Evolutionary conservation across 2,888 invertebrate genomes (phyloP), one percentile per base, ranked within the genome.

Genomic region (Aethes cnicana): DNA sequence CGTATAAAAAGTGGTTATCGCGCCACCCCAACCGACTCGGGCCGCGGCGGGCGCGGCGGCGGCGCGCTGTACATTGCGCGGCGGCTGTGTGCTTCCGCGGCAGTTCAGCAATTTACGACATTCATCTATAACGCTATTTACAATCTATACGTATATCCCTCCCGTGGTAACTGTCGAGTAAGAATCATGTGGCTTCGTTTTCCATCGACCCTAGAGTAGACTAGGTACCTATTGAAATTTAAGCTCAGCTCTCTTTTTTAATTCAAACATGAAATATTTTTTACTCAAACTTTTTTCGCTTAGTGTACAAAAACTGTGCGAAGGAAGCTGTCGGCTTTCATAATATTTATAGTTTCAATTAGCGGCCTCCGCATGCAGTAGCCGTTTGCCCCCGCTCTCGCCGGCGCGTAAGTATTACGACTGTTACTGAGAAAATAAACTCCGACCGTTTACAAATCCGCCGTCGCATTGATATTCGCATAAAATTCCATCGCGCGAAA

Each of bases 1-100:
- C 83, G 85, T 84, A 86, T 84, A 86, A 88, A 88, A 86, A 85
- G 84, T 78, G 84, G 87, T 87, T 88, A 87, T 87, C 87, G 78
- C 76, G 67, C 61, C 57, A 68, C 66, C 68, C 69, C 58, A 69
- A 66, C 64, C 56, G 53, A 9, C 41, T 18, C 49, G 21, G 44
- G 44, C 47, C 54, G 39, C 37, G 52, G 57, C 26, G 20, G 47
- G 23, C 25, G 47, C 11, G 26, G 30, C 37, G 43, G 23, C 36
- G 18, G 32, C 32, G 20, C 44, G 14, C 52, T 25, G 20, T 52
- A 52, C 52, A 52, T 32, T 33, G 11, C 32, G 11, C 37, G 16
- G 9, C 20, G 32, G 32, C 32, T 20, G 23, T 25, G 3, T 26
- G 14, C 26, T 4, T 9, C 32, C 14, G 20, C 4, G 6, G 18